Evolutionary conservation across 2,113 vertebrate species (phyloP).

Genomic region (Dunckerocampus dactyliophorus): DNA sequence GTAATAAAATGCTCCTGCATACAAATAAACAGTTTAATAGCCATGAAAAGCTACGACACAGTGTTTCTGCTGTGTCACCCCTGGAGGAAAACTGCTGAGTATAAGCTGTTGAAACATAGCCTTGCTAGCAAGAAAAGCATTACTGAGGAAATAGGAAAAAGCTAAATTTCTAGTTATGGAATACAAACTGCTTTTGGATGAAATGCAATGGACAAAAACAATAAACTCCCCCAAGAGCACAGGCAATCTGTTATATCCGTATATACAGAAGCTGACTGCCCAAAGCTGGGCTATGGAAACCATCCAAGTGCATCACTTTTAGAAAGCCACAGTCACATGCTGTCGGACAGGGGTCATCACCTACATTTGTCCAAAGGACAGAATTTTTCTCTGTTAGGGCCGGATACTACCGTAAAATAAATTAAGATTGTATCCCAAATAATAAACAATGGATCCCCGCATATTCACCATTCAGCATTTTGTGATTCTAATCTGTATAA

Average conservation of each 20-base stretch:
- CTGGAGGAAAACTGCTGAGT: conserved; percentile 53
- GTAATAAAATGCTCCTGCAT: conserved; percentile 14
- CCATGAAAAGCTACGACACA: background rate
- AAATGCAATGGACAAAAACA: conserved; percentile 16
- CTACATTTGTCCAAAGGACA: background rate
- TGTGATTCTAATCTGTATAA: no score
- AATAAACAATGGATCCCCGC: no score
- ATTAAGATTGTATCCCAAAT: no score
- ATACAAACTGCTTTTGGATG: conserved; percentile 33
- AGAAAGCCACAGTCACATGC: conserved; percentile 11
- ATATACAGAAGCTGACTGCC: conserved; percentile 22
- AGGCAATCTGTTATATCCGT: conserved; percentile 39
- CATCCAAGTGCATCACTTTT: conserved; percentile 7
- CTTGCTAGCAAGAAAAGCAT: conserved; percentile 14
- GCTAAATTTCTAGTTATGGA: conserved; percentile 35
- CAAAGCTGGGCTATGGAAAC: background rate
- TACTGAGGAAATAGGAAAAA: conserved; percentile 30
- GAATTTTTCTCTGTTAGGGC: background rate
- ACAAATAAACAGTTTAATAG: conserved; percentile 28
- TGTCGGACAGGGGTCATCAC: background rate
- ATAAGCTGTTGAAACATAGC: conserved; percentile 42
- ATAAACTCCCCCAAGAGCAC: conserved; percentile 9
- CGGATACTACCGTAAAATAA: background rate
- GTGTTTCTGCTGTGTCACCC: conserved; percentile 33
- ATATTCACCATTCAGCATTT: no score